Conservation (phyloP, 1,140 invertebrate species). For the Maniola jurtina region DNA sequence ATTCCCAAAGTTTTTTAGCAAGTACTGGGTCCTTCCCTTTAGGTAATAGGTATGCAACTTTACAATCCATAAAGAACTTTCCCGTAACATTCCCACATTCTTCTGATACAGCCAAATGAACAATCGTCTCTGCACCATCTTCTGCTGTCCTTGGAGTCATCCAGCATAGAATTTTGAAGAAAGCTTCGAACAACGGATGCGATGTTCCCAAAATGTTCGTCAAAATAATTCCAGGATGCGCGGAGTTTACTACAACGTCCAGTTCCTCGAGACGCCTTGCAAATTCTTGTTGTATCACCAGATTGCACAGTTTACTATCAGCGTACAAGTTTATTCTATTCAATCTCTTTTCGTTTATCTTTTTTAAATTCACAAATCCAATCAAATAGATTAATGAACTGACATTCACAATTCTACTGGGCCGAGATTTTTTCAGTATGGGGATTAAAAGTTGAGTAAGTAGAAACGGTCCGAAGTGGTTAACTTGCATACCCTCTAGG, state of each 20-base stretch:
- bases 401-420: slow-evolving; percentile 90
- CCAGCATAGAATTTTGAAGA: slow-evolving; percentile 16
- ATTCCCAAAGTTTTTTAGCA: slow-evolving; percentile 5
- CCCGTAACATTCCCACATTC: slow-evolving; percentile 12
- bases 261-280: neutral
- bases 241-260: slow-evolving; percentile 14
- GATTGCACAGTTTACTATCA: slow-evolving; percentile 18
- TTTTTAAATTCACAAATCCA: slow-evolving; percentile 7
- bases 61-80: slow-evolving; percentile 15
- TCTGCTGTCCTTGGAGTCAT: slow-evolving; percentile 9
- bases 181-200: neutral
- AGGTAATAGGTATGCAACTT: neutral
- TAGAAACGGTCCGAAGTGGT: slow-evolving; percentile 92
- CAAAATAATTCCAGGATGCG: slow-evolving; percentile 16
- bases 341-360: slow-evolving; percentile 3
- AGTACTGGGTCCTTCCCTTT: slow-evolving; percentile 1
- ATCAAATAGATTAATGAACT: slow-evolving; percentile 86
- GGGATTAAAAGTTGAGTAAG: slow-evolving; percentile 85
- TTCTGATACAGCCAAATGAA: slow-evolving; percentile 10
- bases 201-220: slow-evolving; percentile 16
- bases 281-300: slow-evolving; percentile 13
- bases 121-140: slow-evolving; percentile 13
- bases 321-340: neutral
- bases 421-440: slow-evolving; percentile 86
- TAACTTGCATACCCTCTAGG: slow-evolving; percentile 90